A percentile compares a stretch with the other conserved stretches of the same genome.
Evolutionary conservation across 2,113 vertebrate genomes (phyloP).

Genomic region (Chionomys nivalis): DNA sequence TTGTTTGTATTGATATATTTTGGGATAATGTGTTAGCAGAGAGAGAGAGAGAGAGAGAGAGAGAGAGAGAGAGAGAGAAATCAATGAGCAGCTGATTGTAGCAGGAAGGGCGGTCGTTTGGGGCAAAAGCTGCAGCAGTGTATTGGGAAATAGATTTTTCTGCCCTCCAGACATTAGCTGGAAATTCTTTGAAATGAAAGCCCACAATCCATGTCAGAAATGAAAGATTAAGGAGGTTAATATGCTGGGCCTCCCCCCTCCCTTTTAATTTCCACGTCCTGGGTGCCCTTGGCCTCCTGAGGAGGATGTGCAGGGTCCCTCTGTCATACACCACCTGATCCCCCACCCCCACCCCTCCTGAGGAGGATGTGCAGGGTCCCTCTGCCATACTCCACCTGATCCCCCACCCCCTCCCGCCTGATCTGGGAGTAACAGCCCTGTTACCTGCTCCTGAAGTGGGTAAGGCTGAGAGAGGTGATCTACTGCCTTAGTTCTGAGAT

Average conservation of each 20-base stretch:
- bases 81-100: constrained; percentile 92
- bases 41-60: neutral
- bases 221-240: constrained; percentile 89
- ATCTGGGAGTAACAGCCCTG: fast-evolving
- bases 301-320: neutral
- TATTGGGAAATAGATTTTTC: constrained; percentile 97
- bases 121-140: constrained; percentile 89
- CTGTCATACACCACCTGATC: fast-evolving
- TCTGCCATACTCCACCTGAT: fast-evolving
- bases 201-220: constrained; percentile 89
- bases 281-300: constrained; percentile 81
- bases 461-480: neutral
- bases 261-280: constrained; percentile 81
- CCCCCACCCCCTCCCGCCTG: neutral
- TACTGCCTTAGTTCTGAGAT: neutral
- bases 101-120: constrained; percentile 93
- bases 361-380: neutral
- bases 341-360: neutral
- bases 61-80: constrained; percentile 65
- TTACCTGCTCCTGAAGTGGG: neutral
- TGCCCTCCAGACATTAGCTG: constrained; percentile 92
- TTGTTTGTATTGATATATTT: constrained; percentile 93
- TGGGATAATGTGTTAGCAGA: constrained; percentile 89
- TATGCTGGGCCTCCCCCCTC: constrained; percentile 79
- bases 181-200: constrained; percentile 92